phyloP scores from a whole-genome alignment of 2,888 invertebrate genomes.

The Arctia plantaginis region DNA sequence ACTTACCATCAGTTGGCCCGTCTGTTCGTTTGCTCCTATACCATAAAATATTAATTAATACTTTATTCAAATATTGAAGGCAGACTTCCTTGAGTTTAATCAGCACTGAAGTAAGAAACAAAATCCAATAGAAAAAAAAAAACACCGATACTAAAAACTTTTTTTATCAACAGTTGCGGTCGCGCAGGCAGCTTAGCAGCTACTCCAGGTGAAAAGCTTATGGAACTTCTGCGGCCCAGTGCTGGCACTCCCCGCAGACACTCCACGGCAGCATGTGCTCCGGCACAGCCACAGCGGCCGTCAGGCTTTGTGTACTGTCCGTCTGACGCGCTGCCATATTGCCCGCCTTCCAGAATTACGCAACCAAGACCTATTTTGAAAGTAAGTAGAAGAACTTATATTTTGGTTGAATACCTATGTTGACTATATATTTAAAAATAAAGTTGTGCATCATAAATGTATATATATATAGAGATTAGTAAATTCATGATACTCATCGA shows the following conservation, averaged over 20 bases:
- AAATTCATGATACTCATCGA: no score
- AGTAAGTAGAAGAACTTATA: conserved; percentile 34
- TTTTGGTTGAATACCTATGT: no score
- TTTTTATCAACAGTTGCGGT: conserved; percentile 67
- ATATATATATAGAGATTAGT: no score
- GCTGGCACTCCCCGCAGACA: conserved; percentile 79
- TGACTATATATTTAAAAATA: no score
- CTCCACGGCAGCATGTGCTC: conserved; percentile 77
- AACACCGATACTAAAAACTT: neutral
- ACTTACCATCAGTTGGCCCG: neutral
- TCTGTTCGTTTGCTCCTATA: neutral
- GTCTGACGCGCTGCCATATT: conserved; percentile 83
- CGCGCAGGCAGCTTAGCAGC: conserved; percentile 83
- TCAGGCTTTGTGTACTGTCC: conserved; percentile 83
- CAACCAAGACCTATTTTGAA: conserved; percentile 68
- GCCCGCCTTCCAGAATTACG: conserved; percentile 80
- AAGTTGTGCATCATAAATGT: no score
- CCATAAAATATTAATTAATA: neutral
- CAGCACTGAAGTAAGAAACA: neutral
- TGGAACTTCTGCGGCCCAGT: conserved; percentile 84
- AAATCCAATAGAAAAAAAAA: neutral
- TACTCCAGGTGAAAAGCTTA: conserved; percentile 83
- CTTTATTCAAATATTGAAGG: neutral
- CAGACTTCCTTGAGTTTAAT: neutral
- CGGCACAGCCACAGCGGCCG: conserved; percentile 63